Percentiles rank a stretch among this genome's conserved stretches.
These are phyloP conservation scores for Squalus acanthias DNA, from an alignment of 2,797 vertebrate genomes.

Conservation along the genomic window DNA sequence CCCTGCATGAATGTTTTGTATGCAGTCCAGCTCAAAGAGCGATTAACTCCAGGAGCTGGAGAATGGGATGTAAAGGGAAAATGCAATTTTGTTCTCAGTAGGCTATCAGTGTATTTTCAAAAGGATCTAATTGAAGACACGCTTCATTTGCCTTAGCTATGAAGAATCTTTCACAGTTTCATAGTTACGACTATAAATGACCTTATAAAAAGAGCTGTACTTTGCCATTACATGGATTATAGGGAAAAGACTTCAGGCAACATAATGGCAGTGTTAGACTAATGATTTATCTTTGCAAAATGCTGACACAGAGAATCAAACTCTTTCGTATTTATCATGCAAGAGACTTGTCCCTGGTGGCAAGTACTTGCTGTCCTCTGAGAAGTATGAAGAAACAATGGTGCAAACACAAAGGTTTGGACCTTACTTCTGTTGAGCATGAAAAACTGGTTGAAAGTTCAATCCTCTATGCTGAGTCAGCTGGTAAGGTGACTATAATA, in stretches of 20 bases:
- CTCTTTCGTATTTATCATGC: conserved; percentile 5
- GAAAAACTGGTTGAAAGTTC: conserved; percentile 9
- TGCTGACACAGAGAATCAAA: background rate
- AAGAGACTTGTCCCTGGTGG: background rate
- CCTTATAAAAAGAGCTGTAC: conserved; percentile 51
- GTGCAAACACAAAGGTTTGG: background rate
- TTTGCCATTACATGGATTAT: conserved; percentile 38
- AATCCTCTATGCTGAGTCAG: background rate
- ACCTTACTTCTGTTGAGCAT: background rate
- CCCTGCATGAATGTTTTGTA: background rate
- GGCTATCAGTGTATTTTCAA: conserved; percentile 62
- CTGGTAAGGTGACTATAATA: background rate
- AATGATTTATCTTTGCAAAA: background rate
- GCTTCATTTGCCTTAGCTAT: conserved; percentile 64
- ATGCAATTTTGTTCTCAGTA: conserved; percentile 69
- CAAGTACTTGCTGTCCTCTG: background rate
- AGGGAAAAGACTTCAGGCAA: conserved; percentile 19
- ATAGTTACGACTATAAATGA: conserved; percentile 60
- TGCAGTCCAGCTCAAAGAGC: conserved; percentile 24
- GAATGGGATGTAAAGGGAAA: conserved; percentile 58
- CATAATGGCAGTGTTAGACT: background rate
- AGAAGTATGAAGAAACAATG: background rate
- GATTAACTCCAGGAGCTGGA: conserved; percentile 41
- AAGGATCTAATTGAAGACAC: conserved; percentile 69
- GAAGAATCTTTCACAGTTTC: conserved; percentile 47